These are phyloP conservation scores for Cyclophora albipunctata DNA, from an alignment of 2,888 invertebrate species.

Conservation along the genomic window DNA sequence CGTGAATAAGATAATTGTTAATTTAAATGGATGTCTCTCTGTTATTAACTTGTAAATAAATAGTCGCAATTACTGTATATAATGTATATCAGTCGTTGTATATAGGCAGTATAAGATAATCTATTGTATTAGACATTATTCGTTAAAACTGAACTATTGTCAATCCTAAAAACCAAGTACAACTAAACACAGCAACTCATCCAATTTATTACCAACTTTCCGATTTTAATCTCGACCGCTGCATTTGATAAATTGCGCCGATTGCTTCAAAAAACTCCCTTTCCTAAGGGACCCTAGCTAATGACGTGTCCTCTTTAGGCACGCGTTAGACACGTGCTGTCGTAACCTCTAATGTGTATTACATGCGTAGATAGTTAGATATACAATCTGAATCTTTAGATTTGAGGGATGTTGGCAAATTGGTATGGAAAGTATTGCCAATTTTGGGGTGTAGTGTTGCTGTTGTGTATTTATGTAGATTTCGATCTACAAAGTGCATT, in stretches of 20 bases:
- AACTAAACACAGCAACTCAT: neutral
- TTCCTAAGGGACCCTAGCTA: conserved; percentile 56
- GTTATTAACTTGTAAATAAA: too few species aligned
- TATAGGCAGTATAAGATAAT: too few species aligned
- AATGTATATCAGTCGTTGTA: too few species aligned
- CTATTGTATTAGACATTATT: too few species aligned
- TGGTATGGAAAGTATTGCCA: neutral
- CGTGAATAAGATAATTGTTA: too few species aligned
- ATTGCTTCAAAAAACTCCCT: conserved; percentile 17
- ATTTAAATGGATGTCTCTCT: too few species aligned
- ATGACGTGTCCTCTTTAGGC: conserved; percentile 61
- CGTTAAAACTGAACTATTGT: too few species aligned
- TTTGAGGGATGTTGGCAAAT: conserved; percentile 13
- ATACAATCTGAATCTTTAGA: conserved; percentile 9
- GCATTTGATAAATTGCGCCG: conserved; percentile 21
- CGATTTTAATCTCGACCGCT: conserved; percentile 17
- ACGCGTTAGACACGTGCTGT: conserved; percentile 61
- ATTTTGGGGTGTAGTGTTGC: too few species aligned
- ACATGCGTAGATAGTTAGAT: conserved; percentile 9
- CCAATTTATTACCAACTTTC: conserved; percentile 4
- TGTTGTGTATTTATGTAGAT: too few species aligned
- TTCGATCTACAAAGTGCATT: too few species aligned
- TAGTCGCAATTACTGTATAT: too few species aligned
- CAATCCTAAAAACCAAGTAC: too few species aligned
- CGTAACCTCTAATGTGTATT: conserved; percentile 45